Evolutionary conservation across 2,113 vertebrate genomes (phyloP).

Genomic region (Triplophysa tibetana): DNA sequence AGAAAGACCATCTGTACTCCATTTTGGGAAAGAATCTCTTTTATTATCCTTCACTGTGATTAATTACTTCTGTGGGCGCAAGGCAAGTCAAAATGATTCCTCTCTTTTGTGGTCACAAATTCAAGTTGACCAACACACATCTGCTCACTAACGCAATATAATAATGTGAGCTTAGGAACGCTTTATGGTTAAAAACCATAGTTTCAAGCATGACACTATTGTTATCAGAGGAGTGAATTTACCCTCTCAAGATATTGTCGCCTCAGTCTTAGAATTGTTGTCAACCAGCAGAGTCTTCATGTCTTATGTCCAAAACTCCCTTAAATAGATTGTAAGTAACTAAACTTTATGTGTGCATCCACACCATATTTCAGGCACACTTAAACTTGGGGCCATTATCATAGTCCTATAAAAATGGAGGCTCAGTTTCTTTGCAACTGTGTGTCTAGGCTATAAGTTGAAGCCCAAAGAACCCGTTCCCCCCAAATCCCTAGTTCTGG

Average conservation of each 20-base stretch:
- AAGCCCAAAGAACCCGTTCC: slow-evolving; percentile 47
- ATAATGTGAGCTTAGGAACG: background rate
- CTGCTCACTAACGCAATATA: background rate
- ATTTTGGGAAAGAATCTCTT: slow-evolving; percentile 51
- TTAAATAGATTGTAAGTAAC: slow-evolving; percentile 50
- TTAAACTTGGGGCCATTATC: slow-evolving; percentile 50
- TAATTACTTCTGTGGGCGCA: slow-evolving; percentile 54
- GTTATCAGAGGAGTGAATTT: background rate
- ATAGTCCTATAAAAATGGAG: slow-evolving; percentile 52
- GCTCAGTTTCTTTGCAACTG: slow-evolving; percentile 42
- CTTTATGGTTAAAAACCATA: background rate
- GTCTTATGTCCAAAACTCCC: slow-evolving; percentile 54
- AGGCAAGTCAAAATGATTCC: slow-evolving; percentile 40
- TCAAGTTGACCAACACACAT: slow-evolving; percentile 30
- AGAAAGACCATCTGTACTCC: slow-evolving; percentile 50
- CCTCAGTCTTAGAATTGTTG: slow-evolving; percentile 41
- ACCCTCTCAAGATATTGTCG: slow-evolving; percentile 24
- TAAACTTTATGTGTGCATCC: slow-evolving; percentile 47
- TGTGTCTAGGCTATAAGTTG: slow-evolving; percentile 1
- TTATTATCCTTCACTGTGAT: slow-evolving; percentile 54
- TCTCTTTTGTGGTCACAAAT: slow-evolving; percentile 46
- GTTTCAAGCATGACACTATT: background rate
- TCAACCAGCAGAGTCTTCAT: slow-evolving; percentile 39
- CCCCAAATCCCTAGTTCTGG: slow-evolving; percentile 15
- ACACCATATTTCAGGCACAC: slow-evolving; percentile 54